Percentiles rank a stretch among this genome's conserved stretches.
Evolutionary conservation across 2,888 invertebrate genomes (phyloP).

Genomic region (Cataglyphis altisquamis): DNA sequence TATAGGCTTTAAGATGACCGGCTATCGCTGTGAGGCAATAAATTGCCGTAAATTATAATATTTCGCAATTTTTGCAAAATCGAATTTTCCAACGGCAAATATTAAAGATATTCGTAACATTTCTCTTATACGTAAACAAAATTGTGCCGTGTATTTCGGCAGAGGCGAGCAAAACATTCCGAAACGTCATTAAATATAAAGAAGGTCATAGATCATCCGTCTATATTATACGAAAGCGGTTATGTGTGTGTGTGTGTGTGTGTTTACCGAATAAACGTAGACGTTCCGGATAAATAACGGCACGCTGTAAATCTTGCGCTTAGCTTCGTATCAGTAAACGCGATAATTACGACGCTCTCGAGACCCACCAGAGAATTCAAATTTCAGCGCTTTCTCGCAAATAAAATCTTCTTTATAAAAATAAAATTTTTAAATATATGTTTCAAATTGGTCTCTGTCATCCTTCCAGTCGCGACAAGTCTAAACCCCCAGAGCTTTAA

Average conservation of each 20-base stretch:
- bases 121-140: background rate
- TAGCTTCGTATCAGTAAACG: slow-evolving; percentile 25
- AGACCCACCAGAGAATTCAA: slow-evolving; percentile 6
- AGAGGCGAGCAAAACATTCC: background rate
- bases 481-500: background rate
- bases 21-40: background rate
- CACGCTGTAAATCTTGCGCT: slow-evolving; percentile 29
- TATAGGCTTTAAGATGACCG: background rate
- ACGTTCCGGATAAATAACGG: slow-evolving; percentile 32
- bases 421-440: background rate
- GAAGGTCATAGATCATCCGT: slow-evolving; percentile 19
- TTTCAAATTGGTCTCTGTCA: background rate
- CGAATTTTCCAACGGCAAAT: background rate
- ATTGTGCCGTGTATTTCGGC: slow-evolving; percentile 7
- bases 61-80: background rate
- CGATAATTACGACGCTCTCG: slow-evolving; percentile 37
- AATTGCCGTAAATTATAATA: slow-evolving; percentile 4
- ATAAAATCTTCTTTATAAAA: background rate
- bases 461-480: background rate
- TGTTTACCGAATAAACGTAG: slow-evolving; percentile 49
- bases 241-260: too few species aligned
- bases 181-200: slow-evolving; percentile 10
- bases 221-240: slow-evolving; percentile 40
- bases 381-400: background rate
- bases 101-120: background rate